Evolutionary conservation across 2,888 invertebrate genomes (phyloP), one percentile per base, ranked within the genome.

Genomic region (Zonitis immaculata): DNA sequence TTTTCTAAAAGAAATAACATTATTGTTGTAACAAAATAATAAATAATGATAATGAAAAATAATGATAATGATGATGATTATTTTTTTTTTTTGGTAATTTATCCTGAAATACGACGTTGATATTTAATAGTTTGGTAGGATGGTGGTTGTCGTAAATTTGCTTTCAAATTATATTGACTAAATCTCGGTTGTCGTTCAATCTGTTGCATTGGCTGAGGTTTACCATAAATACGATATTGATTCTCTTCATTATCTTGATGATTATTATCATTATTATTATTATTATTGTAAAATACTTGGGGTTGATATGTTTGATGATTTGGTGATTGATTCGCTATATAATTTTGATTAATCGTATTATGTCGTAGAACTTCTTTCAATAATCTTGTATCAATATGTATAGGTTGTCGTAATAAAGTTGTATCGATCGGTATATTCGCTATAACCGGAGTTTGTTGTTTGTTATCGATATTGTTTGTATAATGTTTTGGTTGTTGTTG

Each of bases 381-480:
- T 1, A 47, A 35, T 47, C 54, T 47, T 11, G 54, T 49, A 50
- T 54, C 50, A 12, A 59, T 59, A 18, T 59, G 35, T 39, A 61
- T 46, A 11, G 59, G 62, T 11, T 64, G 60, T 7, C 57, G 47
- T 7, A 65, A 25, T 11, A 66, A 43, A 43, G 58, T 57, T 4
- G 59, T 57, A 47, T 66, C 65, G 1, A 63, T 27, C 8, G 60
- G 59, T n/a, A 61, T 32, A 51, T 63, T 54, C 1, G 56, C 51
- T 8, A 46, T 20, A 14, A 26, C 6, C 12, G 47, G n/a, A 12
- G n/a, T n/a, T n/a, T n/a, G n/a, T n/a, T n/a, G n/a, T n/a, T n/a
- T n/a, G n/a, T n/a, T n/a, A n/a, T n/a, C n/a, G n/a, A n/a, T n/a
- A n/a, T n/a, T n/a, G n/a, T n/a, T n/a, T n/a, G n/a, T n/a, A n/a